Evolutionary conservation across 2,888 invertebrate genomes (phyloP), one percentile per base, ranked within the genome.

Genomic region (Neoscelio sp.): DNA sequence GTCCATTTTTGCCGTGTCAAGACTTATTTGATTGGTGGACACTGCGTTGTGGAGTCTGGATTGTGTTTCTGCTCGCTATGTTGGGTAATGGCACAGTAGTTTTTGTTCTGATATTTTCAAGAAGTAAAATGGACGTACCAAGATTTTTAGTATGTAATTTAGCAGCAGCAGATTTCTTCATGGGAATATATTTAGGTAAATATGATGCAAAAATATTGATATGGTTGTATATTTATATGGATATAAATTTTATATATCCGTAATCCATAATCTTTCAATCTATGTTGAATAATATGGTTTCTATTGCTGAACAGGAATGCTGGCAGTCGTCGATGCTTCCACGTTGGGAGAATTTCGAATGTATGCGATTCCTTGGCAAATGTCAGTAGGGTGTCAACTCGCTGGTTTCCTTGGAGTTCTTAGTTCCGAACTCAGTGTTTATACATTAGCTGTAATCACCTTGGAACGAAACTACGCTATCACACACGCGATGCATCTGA

Each of bases 21-120:
- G 98, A 98, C 91, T 92, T 98, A 64, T 98, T 99, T 91, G 98
- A 98, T 89, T 98, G 98, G 98, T 98, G 98, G 98, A 97, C 98
- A 2, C 91, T 98, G 84, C 94, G 98, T 38, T 98, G 98, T 89
- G 98, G 98, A 13, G 98, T 99, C 54, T 99, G 99, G 99, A 95
- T 98, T 10, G 98, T 99, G 42, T 99, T 99, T 91, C 93, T 99
- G 68, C 92, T 98, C 85, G 98, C 99, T 35, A 94, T 99, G 92
- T 93, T 99, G 54, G 99, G 99, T 80, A 99, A 99, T 90, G 98
- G 98, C 44, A 96, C 96, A 0, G 98, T 99, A 6, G 97, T 98
- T 8, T 96, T 98, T 88, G 98, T 99, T 46, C 93, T 98, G 60
- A 93, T 98, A 81, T 97, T 96, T 90, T 96, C 97, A 65, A 93